Evolutionary conservation across 2,888 invertebrate species (phyloP), one percentile per base, ranked within the genome.

Genomic region (Nomada fucata): DNA sequence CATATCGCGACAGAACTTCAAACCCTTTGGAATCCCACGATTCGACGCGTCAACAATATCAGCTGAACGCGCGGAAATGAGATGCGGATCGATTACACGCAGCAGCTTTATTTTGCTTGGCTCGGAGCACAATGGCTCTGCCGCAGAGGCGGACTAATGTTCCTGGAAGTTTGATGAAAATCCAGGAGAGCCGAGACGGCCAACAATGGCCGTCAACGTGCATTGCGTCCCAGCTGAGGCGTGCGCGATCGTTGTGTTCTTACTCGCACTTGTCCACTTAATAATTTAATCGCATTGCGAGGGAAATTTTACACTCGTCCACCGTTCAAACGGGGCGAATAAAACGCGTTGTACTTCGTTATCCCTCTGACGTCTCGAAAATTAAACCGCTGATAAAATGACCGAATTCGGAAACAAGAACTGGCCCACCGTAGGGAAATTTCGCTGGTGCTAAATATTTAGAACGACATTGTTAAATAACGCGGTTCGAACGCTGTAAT

Each of bases 81-180:
- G 18, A 42, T 42, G 29, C 44, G 2, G 50, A 44, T 50, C 55
- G 57, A 65, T 65, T 57, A 59, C 13, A 10, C 13, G 29, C 59
- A 65, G 65, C 57, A 20, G 57, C 50, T 73, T 73, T 73, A 73
- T 73, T 73, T 50, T 9, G 2, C 18, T 20, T 26, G 47, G 18
- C 4, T 18, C 42, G 13, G 26, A 10, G n/a, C 44, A 73, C 57
- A 65, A 50, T 23, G 44, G 65, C 55, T 18, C 18, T 55, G 20
- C 23, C 11, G n/a, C 26, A 47, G 44, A 47, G 26, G 13, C 18
- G 15, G 44, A 23, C 20, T 47, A 18, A 65, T 13, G 65, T 73
- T 20, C 57, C 20, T 65, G 47, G 47, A 73, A 65, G 57, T 73
- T 73, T 65, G 65, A 73, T 65, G 73, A 60, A 75, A 67, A 61